phyloP scores from a whole-genome alignment of 1,140 invertebrate species.

The Megalopta genalis region DNA sequence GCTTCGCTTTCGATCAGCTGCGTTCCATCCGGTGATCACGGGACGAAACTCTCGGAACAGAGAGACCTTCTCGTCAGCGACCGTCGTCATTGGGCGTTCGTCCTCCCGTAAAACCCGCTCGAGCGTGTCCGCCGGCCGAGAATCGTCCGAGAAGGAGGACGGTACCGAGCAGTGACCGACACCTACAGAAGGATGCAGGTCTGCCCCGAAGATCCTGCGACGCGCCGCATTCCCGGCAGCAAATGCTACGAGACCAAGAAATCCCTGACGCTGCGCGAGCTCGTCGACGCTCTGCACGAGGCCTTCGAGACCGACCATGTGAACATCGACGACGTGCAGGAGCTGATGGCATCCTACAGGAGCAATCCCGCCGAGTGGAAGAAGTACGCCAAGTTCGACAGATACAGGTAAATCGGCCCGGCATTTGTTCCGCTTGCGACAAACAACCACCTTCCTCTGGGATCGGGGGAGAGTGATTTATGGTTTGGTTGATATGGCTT shows the following conservation, averaged over 20 bases:
- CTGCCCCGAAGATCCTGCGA: conserved; percentile 30
- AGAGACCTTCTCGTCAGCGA: no score
- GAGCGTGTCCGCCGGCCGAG: no score
- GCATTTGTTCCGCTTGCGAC: no score
- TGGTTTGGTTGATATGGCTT: no score
- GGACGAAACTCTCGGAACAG: background rate
- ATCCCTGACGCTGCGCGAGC: conserved; percentile 83
- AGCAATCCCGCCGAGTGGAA: conserved; percentile 95
- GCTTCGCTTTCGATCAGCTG: conserved; percentile 13
- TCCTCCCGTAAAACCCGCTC: no score
- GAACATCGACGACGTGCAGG: conserved; percentile 92
- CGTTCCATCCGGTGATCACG: background rate
- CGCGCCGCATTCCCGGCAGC: background rate
- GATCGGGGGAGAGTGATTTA: no score
- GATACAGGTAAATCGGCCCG: conserved; percentile 86
- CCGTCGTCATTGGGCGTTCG: no score
- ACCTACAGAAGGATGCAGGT: conserved; percentile 56
- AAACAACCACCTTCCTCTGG: no score
- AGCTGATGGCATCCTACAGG: conserved; percentile 92
- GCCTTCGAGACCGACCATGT: conserved; percentile 90
- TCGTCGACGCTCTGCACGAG: conserved; percentile 86
- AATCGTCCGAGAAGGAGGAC: no score
- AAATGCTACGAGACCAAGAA: conserved; percentile 57
- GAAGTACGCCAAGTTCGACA: conserved; percentile 96
- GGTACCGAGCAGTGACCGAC: no score